These are phyloP conservation scores for Tenebrio molitor DNA, from an alignment of 1,140 invertebrate genomes.

Conservation along the genomic window DNA sequence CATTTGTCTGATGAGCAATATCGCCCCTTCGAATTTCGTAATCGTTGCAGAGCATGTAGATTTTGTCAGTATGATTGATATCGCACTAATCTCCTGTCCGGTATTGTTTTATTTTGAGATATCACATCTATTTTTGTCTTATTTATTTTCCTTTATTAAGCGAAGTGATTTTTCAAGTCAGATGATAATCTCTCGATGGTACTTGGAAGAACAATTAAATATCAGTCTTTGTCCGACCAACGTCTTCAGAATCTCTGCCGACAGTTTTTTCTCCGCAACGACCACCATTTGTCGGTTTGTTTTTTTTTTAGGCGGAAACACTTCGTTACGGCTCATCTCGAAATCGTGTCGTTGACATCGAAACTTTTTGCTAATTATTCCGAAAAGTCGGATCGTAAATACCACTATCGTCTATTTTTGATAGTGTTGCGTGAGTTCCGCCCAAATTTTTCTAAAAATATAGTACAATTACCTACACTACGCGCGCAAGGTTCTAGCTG, in stretches of 20 bases:
- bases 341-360: conserved; percentile 25
- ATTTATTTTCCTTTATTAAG: conserved; percentile 8
- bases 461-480: background rate
- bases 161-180: conserved; percentile 11
- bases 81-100: background rate
- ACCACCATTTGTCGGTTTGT: background rate
- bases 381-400: conserved; percentile 6
- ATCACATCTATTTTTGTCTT: conserved; percentile 1
- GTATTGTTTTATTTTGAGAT: conserved; percentile 11
- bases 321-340: conserved; percentile 7
- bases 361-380: conserved; percentile 27
- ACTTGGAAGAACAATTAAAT: conserved; percentile 15
- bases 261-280: too few species aligned
- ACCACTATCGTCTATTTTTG: conserved; percentile 2
- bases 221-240: background rate
- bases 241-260: too few species aligned
- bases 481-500: background rate
- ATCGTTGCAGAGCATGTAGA: background rate
- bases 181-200: too few species aligned
- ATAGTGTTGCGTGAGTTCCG: background rate
- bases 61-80: background rate
- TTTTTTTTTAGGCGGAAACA: conserved; percentile 22
- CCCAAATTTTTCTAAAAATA: too few species aligned
- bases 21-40: too few species aligned
- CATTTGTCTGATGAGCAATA: too few species aligned